These are phyloP conservation scores for Pectinophora gossypiella DNA, from an alignment of 1,140 invertebrate species.

Conservation along the genomic window DNA sequence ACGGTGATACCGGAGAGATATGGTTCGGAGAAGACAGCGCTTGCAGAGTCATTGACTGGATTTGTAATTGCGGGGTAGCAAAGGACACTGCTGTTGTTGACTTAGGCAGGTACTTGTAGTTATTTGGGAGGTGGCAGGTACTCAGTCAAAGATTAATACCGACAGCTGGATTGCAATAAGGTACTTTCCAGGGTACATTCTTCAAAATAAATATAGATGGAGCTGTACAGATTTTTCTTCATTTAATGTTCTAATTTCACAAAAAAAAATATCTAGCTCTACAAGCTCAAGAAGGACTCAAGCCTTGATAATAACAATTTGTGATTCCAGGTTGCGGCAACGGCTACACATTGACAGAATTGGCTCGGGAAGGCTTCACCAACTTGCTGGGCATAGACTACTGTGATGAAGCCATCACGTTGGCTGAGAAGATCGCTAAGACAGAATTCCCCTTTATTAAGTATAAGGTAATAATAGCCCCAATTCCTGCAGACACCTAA, in stretches of 20 bases:
- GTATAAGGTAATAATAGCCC: slow-evolving; percentile 75
- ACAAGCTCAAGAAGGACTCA: no score
- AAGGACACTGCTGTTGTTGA: slow-evolving; percentile 78
- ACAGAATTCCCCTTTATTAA: slow-evolving; percentile 75
- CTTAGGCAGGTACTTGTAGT: slow-evolving; percentile 75
- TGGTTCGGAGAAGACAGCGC: slow-evolving; percentile 94
- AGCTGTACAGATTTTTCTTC: no score
- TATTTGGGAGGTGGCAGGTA: no score
- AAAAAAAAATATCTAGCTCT: no score
- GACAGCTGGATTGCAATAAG: no score
- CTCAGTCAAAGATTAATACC: no score
- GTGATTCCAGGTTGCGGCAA: slow-evolving; percentile 94
- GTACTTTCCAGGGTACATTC: no score
- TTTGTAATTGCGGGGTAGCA: slow-evolving; percentile 56
- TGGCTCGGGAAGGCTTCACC: slow-evolving; percentile 84
- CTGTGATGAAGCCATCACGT: slow-evolving; percentile 83
- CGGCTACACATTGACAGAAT: slow-evolving; percentile 87
- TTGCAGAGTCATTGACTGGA: slow-evolving; percentile 83
- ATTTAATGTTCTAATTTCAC: no score
- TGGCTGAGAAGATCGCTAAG: slow-evolving; percentile 81
- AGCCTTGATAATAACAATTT: no score
- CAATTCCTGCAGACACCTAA: no score
- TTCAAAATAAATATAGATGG: no score
- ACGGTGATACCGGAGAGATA: slow-evolving; percentile 93
- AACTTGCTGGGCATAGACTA: slow-evolving; percentile 91